Percentiles rank a stretch among this genome's conserved stretches.
phyloP scores from a whole-genome alignment of 2,113 vertebrate species.

The Paramormyrops kingsleyae region DNA sequence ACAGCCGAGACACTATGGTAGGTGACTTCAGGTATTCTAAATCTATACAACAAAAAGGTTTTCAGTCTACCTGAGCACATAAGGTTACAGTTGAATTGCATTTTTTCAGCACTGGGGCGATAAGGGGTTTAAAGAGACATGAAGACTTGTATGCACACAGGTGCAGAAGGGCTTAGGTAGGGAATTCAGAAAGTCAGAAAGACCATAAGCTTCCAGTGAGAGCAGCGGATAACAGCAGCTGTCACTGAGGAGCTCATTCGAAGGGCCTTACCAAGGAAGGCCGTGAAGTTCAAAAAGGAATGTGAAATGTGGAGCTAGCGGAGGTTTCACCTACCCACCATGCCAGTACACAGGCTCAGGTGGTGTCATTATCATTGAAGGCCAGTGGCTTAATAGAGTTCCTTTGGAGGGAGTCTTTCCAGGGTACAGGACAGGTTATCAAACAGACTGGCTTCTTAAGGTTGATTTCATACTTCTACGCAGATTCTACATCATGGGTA shows the following conservation, averaged over 20 bases:
- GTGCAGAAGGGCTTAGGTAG: neutral
- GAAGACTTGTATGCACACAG: neutral
- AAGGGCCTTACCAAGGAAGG: neutral
- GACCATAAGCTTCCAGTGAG: neutral
- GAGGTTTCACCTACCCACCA: neutral
- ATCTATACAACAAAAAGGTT: neutral
- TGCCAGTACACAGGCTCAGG: neutral
- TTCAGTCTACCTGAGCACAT: neutral
- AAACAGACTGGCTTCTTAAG: neutral
- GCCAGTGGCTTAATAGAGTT: neutral
- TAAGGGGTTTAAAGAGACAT: neutral
- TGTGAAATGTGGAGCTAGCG: neutral
- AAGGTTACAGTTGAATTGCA: neutral
- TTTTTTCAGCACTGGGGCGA: neutral
- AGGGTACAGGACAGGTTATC: neutral
- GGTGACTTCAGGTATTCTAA: neutral
- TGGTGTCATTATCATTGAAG: neutral
- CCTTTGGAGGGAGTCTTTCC: neutral
- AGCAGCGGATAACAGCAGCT: neutral
- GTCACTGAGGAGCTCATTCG: neutral
- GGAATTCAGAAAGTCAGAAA: neutral
- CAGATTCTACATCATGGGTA: neutral
- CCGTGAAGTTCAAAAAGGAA: neutral
- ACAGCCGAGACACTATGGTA: constrained; percentile 95
- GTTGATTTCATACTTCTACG: neutral